Evolutionary conservation across 2,113 vertebrate genomes (phyloP).

Genomic region (Zingel zingel): DNA sequence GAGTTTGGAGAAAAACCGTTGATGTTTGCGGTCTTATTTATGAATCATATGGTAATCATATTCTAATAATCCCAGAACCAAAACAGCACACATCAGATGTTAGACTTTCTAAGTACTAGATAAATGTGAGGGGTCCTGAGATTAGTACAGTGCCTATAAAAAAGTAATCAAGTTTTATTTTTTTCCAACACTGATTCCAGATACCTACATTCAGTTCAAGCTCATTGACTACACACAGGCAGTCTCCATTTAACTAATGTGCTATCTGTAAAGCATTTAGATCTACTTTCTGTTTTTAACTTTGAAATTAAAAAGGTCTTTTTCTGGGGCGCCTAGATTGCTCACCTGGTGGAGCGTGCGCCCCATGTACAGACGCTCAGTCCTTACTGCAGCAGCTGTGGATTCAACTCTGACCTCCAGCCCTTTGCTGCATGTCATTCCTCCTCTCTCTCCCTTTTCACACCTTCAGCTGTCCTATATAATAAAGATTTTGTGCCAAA

Average conservation of each 20-base stretch:
- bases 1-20: neutral
- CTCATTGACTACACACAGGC: neutral
- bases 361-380: no score
- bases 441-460: no score
- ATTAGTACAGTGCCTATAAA: neutral
- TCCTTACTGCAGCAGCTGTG: no score
- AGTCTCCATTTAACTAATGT: neutral
- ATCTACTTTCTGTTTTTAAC: neutral
- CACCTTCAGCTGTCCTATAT: no score
- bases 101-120: neutral
- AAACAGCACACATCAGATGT: neutral
- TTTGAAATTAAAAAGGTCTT: neutral
- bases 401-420: no score
- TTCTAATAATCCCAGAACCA: neutral
- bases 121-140: neutral
- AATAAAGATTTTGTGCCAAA: no score
- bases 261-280: neutral
- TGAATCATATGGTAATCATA: neutral
- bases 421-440: no score
- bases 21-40: neutral
- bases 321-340: neutral
- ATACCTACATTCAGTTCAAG: neutral
- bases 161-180: neutral
- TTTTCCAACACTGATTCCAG: neutral
- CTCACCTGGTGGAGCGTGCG: no score